These are phyloP conservation scores for Delia radicum DNA, from an alignment of 1,140 invertebrate genomes.

Conservation along the genomic window DNA sequence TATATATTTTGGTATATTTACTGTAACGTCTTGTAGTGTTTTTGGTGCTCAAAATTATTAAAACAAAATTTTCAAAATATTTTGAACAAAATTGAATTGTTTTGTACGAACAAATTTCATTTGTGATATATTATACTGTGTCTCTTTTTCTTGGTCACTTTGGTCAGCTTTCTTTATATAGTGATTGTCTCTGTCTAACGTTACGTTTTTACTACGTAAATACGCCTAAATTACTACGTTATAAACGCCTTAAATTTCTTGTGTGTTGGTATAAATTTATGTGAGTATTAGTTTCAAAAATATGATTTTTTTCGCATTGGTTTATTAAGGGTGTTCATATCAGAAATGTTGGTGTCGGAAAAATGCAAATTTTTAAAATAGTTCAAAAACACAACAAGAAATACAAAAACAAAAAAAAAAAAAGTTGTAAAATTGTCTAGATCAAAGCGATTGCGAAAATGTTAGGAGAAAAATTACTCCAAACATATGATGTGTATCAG, in stretches of 20 bases:
- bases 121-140: slow-evolving; percentile 6
- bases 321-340: too few relatives aligned
- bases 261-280: slow-evolving; percentile 14
- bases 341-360: too few relatives aligned
- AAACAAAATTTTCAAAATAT: background rate
- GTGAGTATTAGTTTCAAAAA: slow-evolving; percentile 13
- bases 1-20: background rate
- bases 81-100: too few relatives aligned
- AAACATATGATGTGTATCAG: too few relatives aligned
- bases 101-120: too few relatives aligned
- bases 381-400: too few relatives aligned
- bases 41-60: background rate
- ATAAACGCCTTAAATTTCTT: background rate
- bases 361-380: too few relatives aligned
- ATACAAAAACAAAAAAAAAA: too few relatives aligned
- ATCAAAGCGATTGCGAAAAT: too few relatives aligned
- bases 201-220: background rate
- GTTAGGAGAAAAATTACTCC: too few relatives aligned
- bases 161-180: background rate
- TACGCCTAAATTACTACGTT: background rate
- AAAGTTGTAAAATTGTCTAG: too few relatives aligned
- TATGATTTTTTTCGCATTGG: background rate
- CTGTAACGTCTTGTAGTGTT: background rate
- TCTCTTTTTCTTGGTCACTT: background rate
- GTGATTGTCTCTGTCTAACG: slow-evolving; percentile 10